These are phyloP conservation scores for Drosophila hamatofila DNA, from an alignment of 2,888 invertebrate species.

Conservation along the genomic window DNA sequence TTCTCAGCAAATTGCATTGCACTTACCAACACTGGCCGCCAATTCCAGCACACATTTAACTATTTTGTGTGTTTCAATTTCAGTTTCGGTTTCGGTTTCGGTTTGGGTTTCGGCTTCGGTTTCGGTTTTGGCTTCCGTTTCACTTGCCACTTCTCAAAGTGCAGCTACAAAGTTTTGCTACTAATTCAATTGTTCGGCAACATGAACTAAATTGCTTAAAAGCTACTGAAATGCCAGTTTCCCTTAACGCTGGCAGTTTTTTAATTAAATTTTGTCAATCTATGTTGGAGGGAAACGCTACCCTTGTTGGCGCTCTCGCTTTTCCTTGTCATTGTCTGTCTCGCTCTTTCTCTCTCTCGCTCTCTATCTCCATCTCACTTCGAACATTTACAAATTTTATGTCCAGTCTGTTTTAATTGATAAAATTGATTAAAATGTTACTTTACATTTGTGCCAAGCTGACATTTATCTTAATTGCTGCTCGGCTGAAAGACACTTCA, in stretches of 20 bases:
- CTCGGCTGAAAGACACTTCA: conserved; percentile 33
- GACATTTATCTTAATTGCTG: conserved; percentile 77
- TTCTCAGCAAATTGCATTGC: conserved; percentile 19
- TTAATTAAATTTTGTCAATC: conserved; percentile 60
- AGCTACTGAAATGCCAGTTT: conserved; percentile 50
- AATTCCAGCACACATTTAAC: conserved; percentile 1
- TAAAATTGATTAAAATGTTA: conserved; percentile 80
- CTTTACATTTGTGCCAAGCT: conserved; percentile 66
- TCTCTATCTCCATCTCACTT: not conserved
- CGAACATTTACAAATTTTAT: conserved; percentile 46
- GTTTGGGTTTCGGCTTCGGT: not conserved
- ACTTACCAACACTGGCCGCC: conserved; percentile 18
- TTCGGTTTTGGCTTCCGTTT: not conserved
- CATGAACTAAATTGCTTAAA: conserved; percentile 64
- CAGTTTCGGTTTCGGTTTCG: not conserved
- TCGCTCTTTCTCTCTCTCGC: not conserved
- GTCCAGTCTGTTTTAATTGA: conserved; percentile 68
- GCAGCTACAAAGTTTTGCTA: conserved; percentile 26
- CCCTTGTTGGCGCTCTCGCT: not conserved
- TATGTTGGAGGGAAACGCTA: conserved; percentile 16
- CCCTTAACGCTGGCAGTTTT: conserved; percentile 52
- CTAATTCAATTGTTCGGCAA: conserved; percentile 64
- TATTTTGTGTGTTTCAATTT: conserved; percentile 1
- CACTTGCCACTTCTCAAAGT: conserved; percentile 7
- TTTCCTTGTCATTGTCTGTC: not conserved